Percentiles rank a stretch among this genome's conserved stretches.
Evolutionary conservation across 1,140 invertebrate species (phyloP).

Genomic region (Pararge aegeria): DNA sequence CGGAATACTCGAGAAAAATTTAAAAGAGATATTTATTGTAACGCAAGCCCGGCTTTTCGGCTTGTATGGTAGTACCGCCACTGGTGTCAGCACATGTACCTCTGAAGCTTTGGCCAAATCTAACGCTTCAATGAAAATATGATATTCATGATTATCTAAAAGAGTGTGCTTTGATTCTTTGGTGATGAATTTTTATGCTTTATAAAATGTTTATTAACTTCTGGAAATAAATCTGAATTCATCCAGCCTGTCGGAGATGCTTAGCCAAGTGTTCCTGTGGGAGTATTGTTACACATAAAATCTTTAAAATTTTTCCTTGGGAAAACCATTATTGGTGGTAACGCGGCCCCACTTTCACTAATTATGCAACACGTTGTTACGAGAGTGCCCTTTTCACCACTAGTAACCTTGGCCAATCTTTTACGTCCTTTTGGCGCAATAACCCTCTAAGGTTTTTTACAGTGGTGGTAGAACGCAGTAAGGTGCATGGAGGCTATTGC

Average conservation of each 20-base stretch:
- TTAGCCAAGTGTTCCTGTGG: slow-evolving; percentile 57
- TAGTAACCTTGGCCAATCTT: slow-evolving; percentile 58
- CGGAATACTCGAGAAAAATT: too few relatives aligned
- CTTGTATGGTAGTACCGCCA: too few relatives aligned
- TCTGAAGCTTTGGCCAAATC: slow-evolving; percentile 42
- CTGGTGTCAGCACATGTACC: slow-evolving; percentile 47
- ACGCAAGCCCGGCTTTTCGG: too few relatives aligned
- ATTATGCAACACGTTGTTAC: slow-evolving; percentile 63
- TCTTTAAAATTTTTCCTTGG: slow-evolving; percentile 54
- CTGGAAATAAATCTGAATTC: slow-evolving; percentile 63
- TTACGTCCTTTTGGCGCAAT: slow-evolving; percentile 33
- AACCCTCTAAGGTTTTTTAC: neutral
- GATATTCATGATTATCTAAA: slow-evolving; percentile 69
- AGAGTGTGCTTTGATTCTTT: slow-evolving; percentile 57
- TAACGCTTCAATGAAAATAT: slow-evolving; percentile 42
- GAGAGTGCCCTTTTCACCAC: slow-evolving; percentile 63
- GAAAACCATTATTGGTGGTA: slow-evolving; percentile 50
- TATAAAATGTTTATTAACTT: slow-evolving; percentile 74
- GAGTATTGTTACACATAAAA: slow-evolving; percentile 50
- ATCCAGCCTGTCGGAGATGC: slow-evolving; percentile 66
- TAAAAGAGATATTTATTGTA: too few relatives aligned
- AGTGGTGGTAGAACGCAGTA: neutral
- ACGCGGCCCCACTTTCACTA: slow-evolving; percentile 37
- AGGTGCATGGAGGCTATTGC: too few relatives aligned
- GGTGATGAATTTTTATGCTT: slow-evolving; percentile 41